phyloP scores from a whole-genome alignment of 2,888 invertebrate genomes.

The Cancer borealis region DNA sequence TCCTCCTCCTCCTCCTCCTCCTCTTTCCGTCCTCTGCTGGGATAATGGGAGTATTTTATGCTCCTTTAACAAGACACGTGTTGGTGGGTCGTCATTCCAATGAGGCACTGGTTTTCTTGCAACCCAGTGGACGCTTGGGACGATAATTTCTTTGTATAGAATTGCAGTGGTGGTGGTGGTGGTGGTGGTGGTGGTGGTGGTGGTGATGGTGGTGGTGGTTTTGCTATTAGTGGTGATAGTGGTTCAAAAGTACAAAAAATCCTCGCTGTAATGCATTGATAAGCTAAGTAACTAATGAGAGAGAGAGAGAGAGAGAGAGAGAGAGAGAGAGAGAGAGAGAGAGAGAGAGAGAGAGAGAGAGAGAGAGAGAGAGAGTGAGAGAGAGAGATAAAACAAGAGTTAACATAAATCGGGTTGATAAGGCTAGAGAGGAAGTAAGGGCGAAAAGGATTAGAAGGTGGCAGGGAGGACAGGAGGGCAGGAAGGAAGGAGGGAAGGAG shows the following conservation, averaged over 20 bases:
- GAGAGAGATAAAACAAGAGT: too few species aligned
- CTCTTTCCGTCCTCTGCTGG: background rate
- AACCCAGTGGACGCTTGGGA: background rate
- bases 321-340: too few species aligned
- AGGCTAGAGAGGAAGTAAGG: too few species aligned
- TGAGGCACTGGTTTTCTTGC: background rate
- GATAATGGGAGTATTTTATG: slow-evolving; percentile 16
- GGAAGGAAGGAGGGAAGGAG: too few species aligned
- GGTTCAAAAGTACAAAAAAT: background rate
- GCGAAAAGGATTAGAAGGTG: too few species aligned
- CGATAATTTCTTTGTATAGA: background rate
- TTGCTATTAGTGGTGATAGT: background rate
- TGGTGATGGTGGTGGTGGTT: background rate
- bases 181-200: background rate
- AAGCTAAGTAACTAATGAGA: too few species aligned
- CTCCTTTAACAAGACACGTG: slow-evolving; percentile 12
- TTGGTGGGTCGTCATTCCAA: background rate
- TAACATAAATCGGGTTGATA: too few species aligned
- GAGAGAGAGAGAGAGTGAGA: too few species aligned
- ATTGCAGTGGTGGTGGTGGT: background rate
- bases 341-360: too few species aligned
- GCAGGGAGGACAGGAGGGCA: too few species aligned
- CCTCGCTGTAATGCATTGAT: too few species aligned
- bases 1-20: background rate
- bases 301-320: too few species aligned